Evolutionary conservation across 2,113 vertebrate genomes (phyloP).

Genomic region (Indicator maculatus): DNA sequence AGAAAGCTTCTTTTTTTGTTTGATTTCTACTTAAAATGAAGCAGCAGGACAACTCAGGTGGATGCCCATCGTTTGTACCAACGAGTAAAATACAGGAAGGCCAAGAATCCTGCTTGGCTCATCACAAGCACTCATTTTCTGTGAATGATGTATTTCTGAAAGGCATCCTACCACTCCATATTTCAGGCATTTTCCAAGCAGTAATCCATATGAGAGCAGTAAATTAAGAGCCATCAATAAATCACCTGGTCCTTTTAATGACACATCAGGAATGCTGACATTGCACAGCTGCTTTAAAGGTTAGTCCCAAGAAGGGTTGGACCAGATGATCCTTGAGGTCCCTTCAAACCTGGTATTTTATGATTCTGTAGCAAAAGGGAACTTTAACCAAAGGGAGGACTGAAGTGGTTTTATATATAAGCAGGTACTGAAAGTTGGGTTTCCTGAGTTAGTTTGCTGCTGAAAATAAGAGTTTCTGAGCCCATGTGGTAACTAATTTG

Average conservation of each 20-base stretch:
- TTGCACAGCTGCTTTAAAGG: not conserved
- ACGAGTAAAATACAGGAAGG: rapidly evolving
- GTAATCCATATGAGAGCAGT: not conserved
- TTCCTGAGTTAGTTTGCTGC: not conserved
- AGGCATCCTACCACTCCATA: not conserved
- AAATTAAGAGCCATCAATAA: not conserved
- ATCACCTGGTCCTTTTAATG: not conserved
- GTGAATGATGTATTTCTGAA: not conserved
- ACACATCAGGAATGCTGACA: not conserved
- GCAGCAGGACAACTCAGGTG: not conserved
- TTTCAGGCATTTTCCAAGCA: not conserved
- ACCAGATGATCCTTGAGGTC: too few relatives aligned
- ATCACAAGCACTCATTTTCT: not conserved
- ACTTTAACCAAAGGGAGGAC: not conserved
- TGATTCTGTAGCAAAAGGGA: not conserved
- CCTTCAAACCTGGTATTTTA: too few relatives aligned
- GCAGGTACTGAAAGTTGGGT: not conserved
- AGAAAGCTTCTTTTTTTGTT: not conserved
- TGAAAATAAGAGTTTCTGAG: not conserved
- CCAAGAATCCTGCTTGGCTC: not conserved
- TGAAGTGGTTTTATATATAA: not conserved
- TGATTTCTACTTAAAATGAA: not conserved
- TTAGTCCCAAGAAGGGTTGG: too few relatives aligned
- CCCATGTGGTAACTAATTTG: too few relatives aligned
- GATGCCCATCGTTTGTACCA: not conserved